A percentile compares a stretch with the other conserved stretches of the same genome.
Conservation (phyloP, 2,888 invertebrate genomes). For the Troglohyphantes excavatus region DNA sequence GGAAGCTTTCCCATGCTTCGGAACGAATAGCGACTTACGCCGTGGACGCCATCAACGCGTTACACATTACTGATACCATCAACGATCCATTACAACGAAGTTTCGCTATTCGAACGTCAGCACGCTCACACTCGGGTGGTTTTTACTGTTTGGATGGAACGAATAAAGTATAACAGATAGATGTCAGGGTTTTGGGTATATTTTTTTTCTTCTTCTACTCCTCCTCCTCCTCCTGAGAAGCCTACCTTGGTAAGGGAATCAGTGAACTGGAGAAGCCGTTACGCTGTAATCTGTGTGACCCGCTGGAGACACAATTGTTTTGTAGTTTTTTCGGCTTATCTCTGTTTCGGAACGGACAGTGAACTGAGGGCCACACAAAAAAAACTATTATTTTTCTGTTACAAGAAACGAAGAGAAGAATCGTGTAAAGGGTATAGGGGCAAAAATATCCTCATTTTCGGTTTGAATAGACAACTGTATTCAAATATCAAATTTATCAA, state of each 20-base stretch:
- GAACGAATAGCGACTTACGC: too few species aligned
- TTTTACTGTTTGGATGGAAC: slow-evolving; percentile 45
- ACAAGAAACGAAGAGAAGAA: too few species aligned
- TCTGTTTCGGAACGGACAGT: background rate
- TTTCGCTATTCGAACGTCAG: background rate
- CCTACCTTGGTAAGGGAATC: slow-evolving; percentile 15
- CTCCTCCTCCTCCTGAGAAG: too few species aligned
- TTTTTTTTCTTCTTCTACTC: too few species aligned
- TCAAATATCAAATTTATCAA: too few species aligned
- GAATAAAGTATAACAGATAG: slow-evolving; percentile 23
- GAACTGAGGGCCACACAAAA: background rate
- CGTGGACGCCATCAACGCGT: background rate
- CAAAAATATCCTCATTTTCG: too few species aligned
- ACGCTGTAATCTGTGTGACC: slow-evolving; percentile 36
- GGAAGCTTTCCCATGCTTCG: too few species aligned
- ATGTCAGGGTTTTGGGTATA: background rate
- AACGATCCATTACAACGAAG: slow-evolving; percentile 23
- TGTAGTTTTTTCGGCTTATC: background rate
- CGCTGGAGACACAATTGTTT: slow-evolving; percentile 33
- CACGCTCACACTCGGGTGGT: slow-evolving; percentile 29
- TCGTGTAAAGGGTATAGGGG: background rate
- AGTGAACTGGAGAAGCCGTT: slow-evolving; percentile 64
- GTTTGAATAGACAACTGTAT: too few species aligned
- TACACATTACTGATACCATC: slow-evolving; percentile 1
- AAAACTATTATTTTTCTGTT: too few species aligned